phyloP scores from a whole-genome alignment of 2,888 invertebrate species.

The Blera fallax region DNA sequence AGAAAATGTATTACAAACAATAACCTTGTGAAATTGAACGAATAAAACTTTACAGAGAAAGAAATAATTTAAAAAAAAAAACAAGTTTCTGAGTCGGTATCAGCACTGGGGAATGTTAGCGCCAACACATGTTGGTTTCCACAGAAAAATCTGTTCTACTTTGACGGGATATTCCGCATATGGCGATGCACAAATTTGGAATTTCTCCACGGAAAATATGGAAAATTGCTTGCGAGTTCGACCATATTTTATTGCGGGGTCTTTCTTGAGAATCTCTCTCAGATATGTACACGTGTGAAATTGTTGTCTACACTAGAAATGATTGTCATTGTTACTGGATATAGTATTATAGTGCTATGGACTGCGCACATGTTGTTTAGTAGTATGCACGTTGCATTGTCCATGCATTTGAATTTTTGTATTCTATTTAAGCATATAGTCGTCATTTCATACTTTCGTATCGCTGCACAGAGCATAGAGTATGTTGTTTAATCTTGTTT shows the following conservation, averaged over 20 bases:
- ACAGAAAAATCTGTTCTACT: slow-evolving; percentile 25
- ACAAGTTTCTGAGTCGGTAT: neutral
- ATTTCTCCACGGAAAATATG: slow-evolving; percentile 22
- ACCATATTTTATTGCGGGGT: slow-evolving; percentile 32
- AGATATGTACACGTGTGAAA: neutral
- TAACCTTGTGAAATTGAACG: slow-evolving; percentile 20
- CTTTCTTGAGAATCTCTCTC: neutral
- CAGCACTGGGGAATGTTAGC: neutral
- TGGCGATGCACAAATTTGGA: slow-evolving; percentile 10
- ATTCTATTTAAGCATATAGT: no score
- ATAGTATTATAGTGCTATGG: neutral
- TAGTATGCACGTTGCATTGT: no score
- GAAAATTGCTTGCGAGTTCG: slow-evolving; percentile 22
- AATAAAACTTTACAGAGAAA: neutral
- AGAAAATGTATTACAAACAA: slow-evolving; percentile 20
- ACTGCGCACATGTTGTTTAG: neutral
- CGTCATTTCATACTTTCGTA: no score
- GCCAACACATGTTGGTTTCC: slow-evolving; percentile 64
- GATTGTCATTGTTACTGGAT: neutral
- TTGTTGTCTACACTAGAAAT: neutral
- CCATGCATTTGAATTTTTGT: no score
- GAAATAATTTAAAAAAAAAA: neutral
- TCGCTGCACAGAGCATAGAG: no score
- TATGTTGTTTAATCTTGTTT: no score
- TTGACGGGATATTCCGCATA: slow-evolving; percentile 53